Conservation (phyloP, 2,797 vertebrate genomes). For the Balearica regulorum region DNA sequence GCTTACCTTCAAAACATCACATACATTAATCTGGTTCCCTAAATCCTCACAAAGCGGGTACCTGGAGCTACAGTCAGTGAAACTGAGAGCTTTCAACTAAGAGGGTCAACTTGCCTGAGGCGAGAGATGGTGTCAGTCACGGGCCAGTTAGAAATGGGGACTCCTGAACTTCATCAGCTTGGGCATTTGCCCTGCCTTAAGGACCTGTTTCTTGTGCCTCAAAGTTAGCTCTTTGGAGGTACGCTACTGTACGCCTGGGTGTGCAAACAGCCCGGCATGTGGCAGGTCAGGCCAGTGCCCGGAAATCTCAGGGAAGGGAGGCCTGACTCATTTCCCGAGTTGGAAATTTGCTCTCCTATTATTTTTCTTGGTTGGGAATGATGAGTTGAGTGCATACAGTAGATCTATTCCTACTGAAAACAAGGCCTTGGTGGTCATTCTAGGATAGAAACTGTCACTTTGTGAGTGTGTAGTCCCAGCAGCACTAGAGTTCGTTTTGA, state of each 20-base stretch:
- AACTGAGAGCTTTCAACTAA: neutral
- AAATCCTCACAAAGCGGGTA: neutral
- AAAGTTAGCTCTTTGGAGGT: neutral
- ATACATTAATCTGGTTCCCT: neutral
- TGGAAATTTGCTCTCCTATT: neutral
- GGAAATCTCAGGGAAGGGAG: neutral
- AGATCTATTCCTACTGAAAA: neutral
- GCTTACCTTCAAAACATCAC: neutral
- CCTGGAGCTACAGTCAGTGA: neutral
- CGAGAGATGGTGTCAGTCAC: neutral
- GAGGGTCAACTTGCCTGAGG: neutral
- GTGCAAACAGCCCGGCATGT: neutral
- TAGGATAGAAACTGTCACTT: neutral
- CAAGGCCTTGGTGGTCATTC: neutral
- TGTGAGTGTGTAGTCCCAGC: neutral
- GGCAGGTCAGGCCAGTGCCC: neutral
- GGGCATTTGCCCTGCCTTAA: neutral
- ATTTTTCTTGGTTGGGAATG: neutral
- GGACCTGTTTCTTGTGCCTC: neutral
- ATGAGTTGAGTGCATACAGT: neutral
- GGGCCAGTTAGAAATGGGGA: neutral
- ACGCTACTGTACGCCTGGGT: neutral
- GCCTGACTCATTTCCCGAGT: neutral
- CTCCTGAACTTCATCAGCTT: neutral
- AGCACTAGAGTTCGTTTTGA: neutral